Base-by-base conservation (phyloP, 1,140 invertebrate species). In the Ceratoteleas bidentatus region DNA sequence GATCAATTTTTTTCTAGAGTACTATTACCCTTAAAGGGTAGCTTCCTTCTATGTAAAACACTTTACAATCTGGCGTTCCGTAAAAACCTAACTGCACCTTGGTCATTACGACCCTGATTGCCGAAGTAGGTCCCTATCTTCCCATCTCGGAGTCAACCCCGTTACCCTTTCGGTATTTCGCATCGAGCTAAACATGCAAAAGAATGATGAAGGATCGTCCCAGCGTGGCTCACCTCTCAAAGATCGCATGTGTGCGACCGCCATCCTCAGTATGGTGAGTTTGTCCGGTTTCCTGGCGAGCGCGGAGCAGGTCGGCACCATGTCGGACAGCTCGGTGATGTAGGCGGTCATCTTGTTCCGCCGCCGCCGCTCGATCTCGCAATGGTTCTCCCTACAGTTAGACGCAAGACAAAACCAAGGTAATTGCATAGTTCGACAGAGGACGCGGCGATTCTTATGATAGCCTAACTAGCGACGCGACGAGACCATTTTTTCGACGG, bases 281-380 rank as follows among this genome's bases (percentile, higher is more conserved):
- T 99, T 99, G 93, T 99, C 99, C 8, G 98, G 99, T 92, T 99
- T 99, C 61, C 98, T 94, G 2, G 98, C 98, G 38, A 99, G 93
- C 0, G 98, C 98, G 85, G 96, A 98, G 92, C 98, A 99, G 81
- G 99, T 99, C 85, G 99, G 99, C 83, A 99, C 98, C 99, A 99
- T 99, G 92, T 99, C 98, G 72, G 98, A 99, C 76, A 99, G 93
- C 93, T 99, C 99, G 82, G 98, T 99, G 88, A 99, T 99, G 92
- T 99, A 99, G 72, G 98, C 97, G 70, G 99, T 99, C 99, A 99
- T 99, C 95, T 99, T 99, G 93, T 99, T 99, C 70, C 99, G 94
- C 82, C 99, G 93, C 73, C 99, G 94, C 82, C 99, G 94, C 92
- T 99, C 99, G 90, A 99, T 99, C 93, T 99, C 99, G 93, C 98